Percentiles rank a stretch among this genome's conserved stretches.
phyloP scores from a whole-genome alignment of 2,888 invertebrate species.

The Polydrusus cervinus region DNA sequence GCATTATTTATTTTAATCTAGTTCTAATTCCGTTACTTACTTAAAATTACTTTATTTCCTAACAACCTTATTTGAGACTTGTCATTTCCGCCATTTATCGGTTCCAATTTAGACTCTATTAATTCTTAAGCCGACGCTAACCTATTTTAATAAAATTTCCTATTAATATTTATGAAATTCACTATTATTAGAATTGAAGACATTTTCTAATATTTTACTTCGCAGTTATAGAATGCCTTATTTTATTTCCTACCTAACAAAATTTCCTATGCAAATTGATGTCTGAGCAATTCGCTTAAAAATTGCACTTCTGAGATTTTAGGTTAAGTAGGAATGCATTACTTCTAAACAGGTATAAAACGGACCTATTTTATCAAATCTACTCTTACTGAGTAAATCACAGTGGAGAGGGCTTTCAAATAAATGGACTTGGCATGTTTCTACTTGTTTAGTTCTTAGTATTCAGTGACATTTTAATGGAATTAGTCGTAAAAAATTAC shows the following conservation, averaged over 20 bases:
- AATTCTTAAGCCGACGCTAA: constrained; percentile 39
- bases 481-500: constrained; percentile 43
- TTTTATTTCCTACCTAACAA: constrained; percentile 51
- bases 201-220: constrained; percentile 52
- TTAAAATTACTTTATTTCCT: constrained; percentile 41
- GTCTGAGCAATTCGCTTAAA: constrained; percentile 40
- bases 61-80: constrained; percentile 41
- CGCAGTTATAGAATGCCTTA: constrained; percentile 42
- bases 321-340: constrained; percentile 49
- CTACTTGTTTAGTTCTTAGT: constrained; percentile 48
- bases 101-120: constrained; percentile 46
- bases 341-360: constrained; percentile 50
- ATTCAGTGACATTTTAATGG: constrained; percentile 48
- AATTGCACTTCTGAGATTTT: constrained; percentile 53
- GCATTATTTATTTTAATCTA: constrained; percentile 23
- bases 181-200: constrained; percentile 51
- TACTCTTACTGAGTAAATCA: constrained; percentile 33
- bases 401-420: constrained; percentile 35
- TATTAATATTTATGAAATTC: constrained; percentile 51
- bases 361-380: constrained; percentile 52
- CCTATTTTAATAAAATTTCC: constrained; percentile 48
- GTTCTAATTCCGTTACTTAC: constrained; percentile 26
- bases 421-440: constrained; percentile 51
- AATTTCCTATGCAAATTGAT: constrained; percentile 51
- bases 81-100: constrained; percentile 53